Percentiles rank a stretch among this genome's conserved stretches.
Evolutionary conservation across 2,888 invertebrate genomes (phyloP).

Genomic region (Molorchus minor): DNA sequence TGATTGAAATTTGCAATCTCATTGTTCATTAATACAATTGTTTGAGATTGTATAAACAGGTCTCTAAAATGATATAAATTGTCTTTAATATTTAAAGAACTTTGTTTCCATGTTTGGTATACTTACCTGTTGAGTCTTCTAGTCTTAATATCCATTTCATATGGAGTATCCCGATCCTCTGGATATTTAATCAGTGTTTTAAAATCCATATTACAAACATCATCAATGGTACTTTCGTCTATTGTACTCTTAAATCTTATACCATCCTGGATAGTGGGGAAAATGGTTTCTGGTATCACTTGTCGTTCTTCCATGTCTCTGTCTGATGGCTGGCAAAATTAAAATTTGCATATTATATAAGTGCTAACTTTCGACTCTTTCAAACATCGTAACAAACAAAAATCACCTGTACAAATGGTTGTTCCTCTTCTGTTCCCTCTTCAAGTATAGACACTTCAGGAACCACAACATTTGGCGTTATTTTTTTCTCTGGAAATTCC

Average conservation of each 20-base stretch:
- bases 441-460: slow-evolving; percentile 28
- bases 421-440: not conserved
- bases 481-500: slow-evolving; percentile 51
- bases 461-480: slow-evolving; percentile 41
- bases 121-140: slow-evolving; percentile 61
- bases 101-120: not conserved
- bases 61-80: slow-evolving; percentile 58
- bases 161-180: slow-evolving; percentile 61
- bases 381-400: not conserved
- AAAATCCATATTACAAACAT: slow-evolving; percentile 35
- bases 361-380: not conserved
- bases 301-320: slow-evolving; percentile 43
- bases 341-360: too few relatives aligned
- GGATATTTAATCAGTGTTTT: slow-evolving; percentile 44
- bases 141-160: slow-evolving; percentile 69
- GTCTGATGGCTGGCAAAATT: slow-evolving; percentile 33
- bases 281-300: slow-evolving; percentile 37
- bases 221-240: slow-evolving; percentile 26
- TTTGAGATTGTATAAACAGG: slow-evolving; percentile 72
- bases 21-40: slow-evolving; percentile 69
- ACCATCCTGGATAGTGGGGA: slow-evolving; percentile 5
- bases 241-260: slow-evolving; percentile 32
- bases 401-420: not conserved
- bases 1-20: slow-evolving; percentile 74
- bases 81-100: not conserved